Percentiles rank a stretch among this genome's conserved stretches.
These are phyloP conservation scores for Phocides pigmalion DNA, from an alignment of 1,140 invertebrate genomes.

Conservation along the genomic window DNA sequence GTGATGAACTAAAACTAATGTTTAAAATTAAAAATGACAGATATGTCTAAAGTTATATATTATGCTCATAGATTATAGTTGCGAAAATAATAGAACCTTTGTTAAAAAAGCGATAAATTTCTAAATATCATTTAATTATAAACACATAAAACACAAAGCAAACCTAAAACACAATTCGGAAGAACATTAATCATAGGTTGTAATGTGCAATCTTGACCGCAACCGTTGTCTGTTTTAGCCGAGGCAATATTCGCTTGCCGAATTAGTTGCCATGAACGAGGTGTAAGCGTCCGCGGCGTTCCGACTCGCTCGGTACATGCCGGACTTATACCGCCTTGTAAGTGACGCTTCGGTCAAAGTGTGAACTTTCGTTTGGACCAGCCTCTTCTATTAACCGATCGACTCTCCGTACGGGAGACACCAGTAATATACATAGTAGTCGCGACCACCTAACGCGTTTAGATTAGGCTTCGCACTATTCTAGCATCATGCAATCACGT, in stretches of 20 bases:
- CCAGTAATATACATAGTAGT: slow-evolving; percentile 43
- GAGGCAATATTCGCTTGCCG: slow-evolving; percentile 78
- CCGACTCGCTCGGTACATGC: slow-evolving; percentile 54
- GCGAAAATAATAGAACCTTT: no score
- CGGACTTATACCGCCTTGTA: slow-evolving; percentile 68
- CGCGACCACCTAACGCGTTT: slow-evolving; percentile 56
- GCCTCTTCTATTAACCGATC: slow-evolving; percentile 67
- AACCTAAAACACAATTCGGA: slow-evolving; percentile 3
- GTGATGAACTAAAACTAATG: background rate
- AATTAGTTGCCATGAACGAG: slow-evolving; percentile 76
- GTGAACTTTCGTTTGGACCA: slow-evolving; percentile 54
- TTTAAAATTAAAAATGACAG: background rate
- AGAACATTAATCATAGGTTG: background rate
- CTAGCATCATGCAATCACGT: slow-evolving; percentile 49
- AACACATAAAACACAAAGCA: background rate
- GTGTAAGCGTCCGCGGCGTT: slow-evolving; percentile 58
- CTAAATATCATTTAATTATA: background rate
- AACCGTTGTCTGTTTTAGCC: slow-evolving; percentile 78
- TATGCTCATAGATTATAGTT: no score
- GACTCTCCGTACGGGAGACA: slow-evolving; percentile 30
- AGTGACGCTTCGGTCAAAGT: slow-evolving; percentile 65
- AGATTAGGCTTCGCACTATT: slow-evolving; percentile 54
- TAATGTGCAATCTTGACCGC: slow-evolving; percentile 35
- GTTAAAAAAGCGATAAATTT: background rate
- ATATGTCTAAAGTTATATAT: background rate